Conservation (phyloP, 2,113 vertebrate genomes). For the Ctenodactylus gundi region DNA sequence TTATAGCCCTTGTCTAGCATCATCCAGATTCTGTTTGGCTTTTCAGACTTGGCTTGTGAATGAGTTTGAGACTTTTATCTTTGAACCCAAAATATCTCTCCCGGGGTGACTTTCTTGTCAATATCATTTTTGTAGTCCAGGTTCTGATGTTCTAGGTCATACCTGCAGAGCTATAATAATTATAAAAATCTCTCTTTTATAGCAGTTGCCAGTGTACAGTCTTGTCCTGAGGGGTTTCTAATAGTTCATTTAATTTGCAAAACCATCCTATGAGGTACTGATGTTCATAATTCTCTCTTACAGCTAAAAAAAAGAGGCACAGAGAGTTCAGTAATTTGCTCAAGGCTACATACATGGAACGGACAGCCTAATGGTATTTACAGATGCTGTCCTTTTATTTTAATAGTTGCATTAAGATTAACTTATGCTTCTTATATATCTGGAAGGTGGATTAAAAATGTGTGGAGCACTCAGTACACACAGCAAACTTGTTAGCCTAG, state of each 20-base stretch:
- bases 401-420: slow-evolving; percentile 19
- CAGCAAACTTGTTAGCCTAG: not conserved
- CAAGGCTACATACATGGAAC: not conserved
- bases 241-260: not conserved
- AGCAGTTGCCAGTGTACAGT: not conserved
- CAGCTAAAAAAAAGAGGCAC: not conserved
- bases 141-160: not conserved
- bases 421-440: not conserved
- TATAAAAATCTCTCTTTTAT: not conserved
- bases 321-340: slow-evolving; percentile 33
- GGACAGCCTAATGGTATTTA: not conserved
- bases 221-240: not conserved
- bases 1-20: not conserved
- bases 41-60: not conserved
- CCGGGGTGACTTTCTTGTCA: not conserved
- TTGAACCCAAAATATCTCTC: not conserved
- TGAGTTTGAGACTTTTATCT: not conserved
- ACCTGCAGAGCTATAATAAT: not conserved
- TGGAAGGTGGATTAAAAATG: not conserved
- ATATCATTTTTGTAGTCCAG: not conserved
- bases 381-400: not conserved
- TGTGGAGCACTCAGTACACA: not conserved
- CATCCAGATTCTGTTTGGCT: not conserved
- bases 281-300: not conserved
- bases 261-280: not conserved